Evolutionary conservation across 2,113 vertebrate genomes (phyloP).

Genomic region (Mobula hypostoma): DNA sequence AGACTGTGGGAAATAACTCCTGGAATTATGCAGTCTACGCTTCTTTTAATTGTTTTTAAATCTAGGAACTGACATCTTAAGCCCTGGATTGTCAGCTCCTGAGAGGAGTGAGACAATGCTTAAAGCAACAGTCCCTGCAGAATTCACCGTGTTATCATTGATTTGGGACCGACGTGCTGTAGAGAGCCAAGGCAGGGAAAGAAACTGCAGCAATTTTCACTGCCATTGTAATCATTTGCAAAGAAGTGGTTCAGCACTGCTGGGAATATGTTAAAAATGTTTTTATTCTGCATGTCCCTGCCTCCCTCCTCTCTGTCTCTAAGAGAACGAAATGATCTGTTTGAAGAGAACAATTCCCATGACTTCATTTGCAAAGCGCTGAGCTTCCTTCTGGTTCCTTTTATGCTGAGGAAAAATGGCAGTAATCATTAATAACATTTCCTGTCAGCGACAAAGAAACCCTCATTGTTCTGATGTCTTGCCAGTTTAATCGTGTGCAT

Average conservation of each 20-base stretch:
- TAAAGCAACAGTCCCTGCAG: conserved; percentile 51
- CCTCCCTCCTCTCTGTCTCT: neutral
- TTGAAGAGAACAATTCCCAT: conserved; percentile 1
- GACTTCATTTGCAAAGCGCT: conserved; percentile 3
- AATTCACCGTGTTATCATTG: conserved; percentile 51
- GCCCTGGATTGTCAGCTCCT: conserved; percentile 54
- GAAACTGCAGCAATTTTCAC: conserved; percentile 48
- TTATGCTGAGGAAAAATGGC: conserved; percentile 63
- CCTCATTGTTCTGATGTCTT: conserved; percentile 66
- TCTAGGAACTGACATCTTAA: neutral
- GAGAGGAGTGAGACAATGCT: conserved; percentile 49
- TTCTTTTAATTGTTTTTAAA: neutral
- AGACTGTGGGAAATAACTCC: conserved; percentile 1
- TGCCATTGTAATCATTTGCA: neutral
- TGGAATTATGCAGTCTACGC: neutral
- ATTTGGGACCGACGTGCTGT: conserved; percentile 57
- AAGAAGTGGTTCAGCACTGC: neutral
- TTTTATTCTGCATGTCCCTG: neutral
- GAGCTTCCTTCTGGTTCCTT: neutral
- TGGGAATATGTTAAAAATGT: neutral
- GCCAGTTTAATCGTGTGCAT: conserved; percentile 67
- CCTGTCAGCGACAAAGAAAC: conserved; percentile 75
- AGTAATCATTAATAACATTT: conserved; percentile 93
- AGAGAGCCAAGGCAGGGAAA: conserved; percentile 64
- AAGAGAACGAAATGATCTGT: neutral